A percentile compares a stretch with the other conserved stretches of the same genome.
Evolutionary conservation across 1,140 invertebrate genomes (phyloP).

Genomic region (Hylaeus anthracinus): DNA sequence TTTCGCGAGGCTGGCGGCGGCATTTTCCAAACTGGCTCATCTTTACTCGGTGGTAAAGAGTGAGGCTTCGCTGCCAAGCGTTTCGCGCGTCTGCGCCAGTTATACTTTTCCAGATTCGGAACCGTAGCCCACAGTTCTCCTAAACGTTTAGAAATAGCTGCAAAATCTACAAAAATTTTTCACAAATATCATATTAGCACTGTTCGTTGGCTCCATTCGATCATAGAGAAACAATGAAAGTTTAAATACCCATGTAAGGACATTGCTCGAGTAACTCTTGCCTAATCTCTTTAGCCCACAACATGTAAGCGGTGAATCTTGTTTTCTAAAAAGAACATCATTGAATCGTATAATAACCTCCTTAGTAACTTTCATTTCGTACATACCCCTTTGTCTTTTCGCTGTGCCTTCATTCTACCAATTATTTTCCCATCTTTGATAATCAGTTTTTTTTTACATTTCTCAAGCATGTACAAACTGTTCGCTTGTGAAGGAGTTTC

Average conservation of each 20-base stretch:
- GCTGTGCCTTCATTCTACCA: constrained; percentile 85
- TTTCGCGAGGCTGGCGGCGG: constrained; percentile 75
- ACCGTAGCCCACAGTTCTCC: constrained; percentile 93
- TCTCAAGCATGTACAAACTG: constrained; percentile 90
- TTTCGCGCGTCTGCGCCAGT: constrained; percentile 90
- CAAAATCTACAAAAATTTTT: constrained; percentile 84
- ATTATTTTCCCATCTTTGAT: constrained; percentile 88
- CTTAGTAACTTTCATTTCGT: constrained; percentile 40
- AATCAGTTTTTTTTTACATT: constrained; percentile 88
- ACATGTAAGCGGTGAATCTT: constrained; percentile 92
- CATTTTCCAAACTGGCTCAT: constrained; percentile 77
- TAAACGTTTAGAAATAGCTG: constrained; percentile 88
- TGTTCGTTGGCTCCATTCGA: not conserved
- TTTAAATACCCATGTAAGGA: constrained; percentile 86
- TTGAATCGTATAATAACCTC: constrained; percentile 45
- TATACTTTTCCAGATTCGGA: constrained; percentile 82
- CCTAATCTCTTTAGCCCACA: constrained; percentile 92
- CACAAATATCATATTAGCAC: constrained; percentile 70
- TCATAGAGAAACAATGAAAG: constrained; percentile 42
- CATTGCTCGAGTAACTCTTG: constrained; percentile 86
- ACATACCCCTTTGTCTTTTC: constrained; percentile 89
- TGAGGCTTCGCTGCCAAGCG: constrained; percentile 83
- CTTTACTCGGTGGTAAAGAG: constrained; percentile 66
- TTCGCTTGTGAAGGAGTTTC: constrained; percentile 82
- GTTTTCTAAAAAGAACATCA: constrained; percentile 83